phyloP scores from a whole-genome alignment of 2,888 invertebrate species.

The Hirtodrosophila duncani region DNA sequence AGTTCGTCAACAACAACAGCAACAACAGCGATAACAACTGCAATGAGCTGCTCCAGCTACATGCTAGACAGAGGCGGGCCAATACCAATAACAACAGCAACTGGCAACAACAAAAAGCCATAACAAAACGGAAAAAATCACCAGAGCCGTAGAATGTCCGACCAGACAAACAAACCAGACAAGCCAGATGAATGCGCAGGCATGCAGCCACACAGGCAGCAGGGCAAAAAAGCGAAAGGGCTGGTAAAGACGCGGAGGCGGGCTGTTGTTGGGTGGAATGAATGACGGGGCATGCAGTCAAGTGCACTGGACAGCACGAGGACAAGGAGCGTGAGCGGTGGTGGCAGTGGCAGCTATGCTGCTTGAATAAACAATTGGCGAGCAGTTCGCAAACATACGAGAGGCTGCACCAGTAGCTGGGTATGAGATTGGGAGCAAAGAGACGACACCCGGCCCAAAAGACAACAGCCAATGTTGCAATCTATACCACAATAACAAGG shows the following conservation, averaged over 20 bases:
- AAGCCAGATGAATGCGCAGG: slow-evolving; percentile 41
- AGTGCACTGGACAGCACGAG: slow-evolving; percentile 31
- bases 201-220: slow-evolving; percentile 12
- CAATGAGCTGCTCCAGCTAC: slow-evolving; percentile 6
- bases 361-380: slow-evolving; percentile 66
- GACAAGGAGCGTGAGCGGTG: neutral
- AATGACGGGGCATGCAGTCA: slow-evolving; percentile 14
- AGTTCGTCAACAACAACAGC: slow-evolving; percentile 39
- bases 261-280: too few relatives aligned
- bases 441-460: too few relatives aligned
- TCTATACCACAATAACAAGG: slow-evolving; percentile 3
- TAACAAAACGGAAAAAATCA: slow-evolving; percentile 26
- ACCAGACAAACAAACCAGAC: slow-evolving; percentile 40
- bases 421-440: neutral
- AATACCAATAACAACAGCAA: neutral
- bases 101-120: slow-evolving; percentile 24
- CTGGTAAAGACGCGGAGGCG: neutral
- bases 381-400: slow-evolving; percentile 52
- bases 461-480: slow-evolving; percentile 19
- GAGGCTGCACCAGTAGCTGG: slow-evolving; percentile 15
- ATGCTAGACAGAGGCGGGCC: neutral
- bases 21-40: slow-evolving; percentile 30
- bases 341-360: slow-evolving; percentile 35
- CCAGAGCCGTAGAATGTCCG: neutral
- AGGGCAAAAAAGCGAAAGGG: neutral